Evolutionary conservation across 2,113 vertebrate species (phyloP).

Genomic region (Gambusia holbrooki): DNA sequence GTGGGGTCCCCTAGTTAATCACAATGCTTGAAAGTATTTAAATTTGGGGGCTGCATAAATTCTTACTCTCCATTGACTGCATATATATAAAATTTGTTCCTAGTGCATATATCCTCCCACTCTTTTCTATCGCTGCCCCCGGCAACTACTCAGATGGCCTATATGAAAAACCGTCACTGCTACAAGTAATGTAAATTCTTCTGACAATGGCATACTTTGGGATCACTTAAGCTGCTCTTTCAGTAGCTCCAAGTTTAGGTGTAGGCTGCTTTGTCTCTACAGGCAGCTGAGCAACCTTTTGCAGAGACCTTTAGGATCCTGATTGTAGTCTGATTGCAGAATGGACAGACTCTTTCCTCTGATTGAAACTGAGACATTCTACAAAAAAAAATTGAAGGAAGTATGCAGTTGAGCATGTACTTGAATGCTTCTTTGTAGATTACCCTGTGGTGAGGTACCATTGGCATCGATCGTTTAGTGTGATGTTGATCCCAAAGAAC

Average conservation of each 20-base stretch:
- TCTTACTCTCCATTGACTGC: no score
- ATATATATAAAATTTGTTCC: no score
- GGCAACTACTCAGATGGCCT: no score
- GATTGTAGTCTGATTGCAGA: constrained; percentile 1
- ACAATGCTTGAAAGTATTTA: no score
- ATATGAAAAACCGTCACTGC: no score
- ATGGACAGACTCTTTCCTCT: background rate
- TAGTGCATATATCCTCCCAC: no score
- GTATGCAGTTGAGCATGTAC: background rate
- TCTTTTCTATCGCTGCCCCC: no score
- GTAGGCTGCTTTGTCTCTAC: background rate
- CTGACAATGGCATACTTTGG: background rate
- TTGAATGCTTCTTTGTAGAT: background rate
- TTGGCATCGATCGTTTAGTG: background rate
- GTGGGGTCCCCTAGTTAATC: no score
- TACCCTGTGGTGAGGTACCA: background rate
- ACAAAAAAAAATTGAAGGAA: background rate
- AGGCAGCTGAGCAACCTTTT: background rate
- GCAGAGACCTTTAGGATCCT: background rate
- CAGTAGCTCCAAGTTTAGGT: background rate
- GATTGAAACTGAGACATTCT: background rate
- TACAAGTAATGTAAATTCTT: background rate
- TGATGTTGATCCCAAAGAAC: background rate
- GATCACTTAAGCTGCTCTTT: background rate
- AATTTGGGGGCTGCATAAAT: no score